These are phyloP conservation scores for Platycheirus albimanus DNA, from an alignment of 2,888 invertebrate species.

Conservation along the genomic window DNA sequence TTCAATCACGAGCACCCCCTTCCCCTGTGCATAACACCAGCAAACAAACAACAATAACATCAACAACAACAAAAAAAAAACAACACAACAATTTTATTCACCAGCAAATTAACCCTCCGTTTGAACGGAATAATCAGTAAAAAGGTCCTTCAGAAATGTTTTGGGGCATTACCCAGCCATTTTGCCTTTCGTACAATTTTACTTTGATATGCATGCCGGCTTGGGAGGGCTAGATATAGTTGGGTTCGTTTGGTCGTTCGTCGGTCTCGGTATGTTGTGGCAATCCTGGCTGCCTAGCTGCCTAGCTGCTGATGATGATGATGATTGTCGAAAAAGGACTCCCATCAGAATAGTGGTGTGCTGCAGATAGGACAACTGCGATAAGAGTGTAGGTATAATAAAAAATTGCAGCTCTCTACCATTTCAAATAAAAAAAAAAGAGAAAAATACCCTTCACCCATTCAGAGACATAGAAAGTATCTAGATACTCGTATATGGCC, in stretches of 20 bases:
- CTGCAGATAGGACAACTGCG: conserved; percentile 50
- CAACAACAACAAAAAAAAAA: no score
- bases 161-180: conserved; percentile 48
- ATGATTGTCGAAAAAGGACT: conserved; percentile 23
- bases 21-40: background rate
- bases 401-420: conserved; percentile 57
- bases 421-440: conserved; percentile 1
- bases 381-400: conserved; percentile 65
- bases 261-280: conserved; percentile 68
- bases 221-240: conserved; percentile 21
- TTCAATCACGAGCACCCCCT: conserved; percentile 26
- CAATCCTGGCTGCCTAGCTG: conserved; percentile 69
- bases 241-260: no score
- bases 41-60: conserved; percentile 5
- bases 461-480: background rate
- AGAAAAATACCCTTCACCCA: background rate
- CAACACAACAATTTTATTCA: conserved; percentile 46
- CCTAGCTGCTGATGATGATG: conserved; percentile 65
- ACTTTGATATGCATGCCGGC: conserved; percentile 15
- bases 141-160: conserved; percentile 63
- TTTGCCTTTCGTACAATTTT: conserved; percentile 5
- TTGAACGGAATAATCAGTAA: conserved; percentile 66
- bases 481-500: conserved; percentile 42
- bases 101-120: conserved; percentile 66
- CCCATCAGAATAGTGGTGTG: conserved; percentile 14